Evolutionary conservation across 2,888 invertebrate species (phyloP).

Genomic region (Drosophila pullipes): DNA sequence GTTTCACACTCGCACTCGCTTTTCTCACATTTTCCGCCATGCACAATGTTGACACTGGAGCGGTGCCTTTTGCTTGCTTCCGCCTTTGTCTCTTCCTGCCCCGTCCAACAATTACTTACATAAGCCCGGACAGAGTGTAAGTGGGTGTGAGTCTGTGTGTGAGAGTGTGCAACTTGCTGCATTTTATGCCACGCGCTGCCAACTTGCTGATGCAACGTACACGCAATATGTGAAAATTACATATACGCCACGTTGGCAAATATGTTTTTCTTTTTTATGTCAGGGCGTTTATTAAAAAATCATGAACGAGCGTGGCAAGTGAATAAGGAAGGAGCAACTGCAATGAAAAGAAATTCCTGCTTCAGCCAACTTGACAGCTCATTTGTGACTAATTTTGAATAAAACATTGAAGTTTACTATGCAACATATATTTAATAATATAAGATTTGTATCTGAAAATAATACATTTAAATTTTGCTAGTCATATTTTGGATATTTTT

Average conservation of each 20-base stretch:
- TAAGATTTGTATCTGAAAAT: not conserved
- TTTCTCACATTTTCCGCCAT: slow-evolving; percentile 72
- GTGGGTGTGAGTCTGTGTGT: slow-evolving; percentile 7
- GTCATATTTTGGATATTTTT: not conserved
- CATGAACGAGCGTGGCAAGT: slow-evolving; percentile 46
- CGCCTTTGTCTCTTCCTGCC: slow-evolving; percentile 16
- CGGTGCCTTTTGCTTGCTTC: slow-evolving; percentile 59
- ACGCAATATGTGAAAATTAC: slow-evolving; percentile 80
- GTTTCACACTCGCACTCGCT: slow-evolving; percentile 47
- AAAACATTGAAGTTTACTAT: slow-evolving; percentile 5
- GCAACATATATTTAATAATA: not conserved
- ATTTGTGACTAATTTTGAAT: slow-evolving; percentile 33
- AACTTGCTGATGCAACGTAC: slow-evolving; percentile 69
- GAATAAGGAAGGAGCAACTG: slow-evolving; percentile 23
- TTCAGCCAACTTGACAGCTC: slow-evolving; percentile 34
- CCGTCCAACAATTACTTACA: slow-evolving; percentile 53
- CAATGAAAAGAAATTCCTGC: slow-evolving; percentile 54
- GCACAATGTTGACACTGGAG: slow-evolving; percentile 77
- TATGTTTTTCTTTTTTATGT: slow-evolving; percentile 54
- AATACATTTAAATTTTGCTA: not conserved
- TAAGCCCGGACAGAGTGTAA: slow-evolving; percentile 56
- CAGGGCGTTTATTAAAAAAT: slow-evolving; percentile 64
- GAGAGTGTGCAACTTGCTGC: slow-evolving; percentile 48
- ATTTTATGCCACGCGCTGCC: slow-evolving; percentile 60
- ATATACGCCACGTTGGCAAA: slow-evolving; percentile 71